Base-by-base conservation (phyloP, 2,888 invertebrate genomes). In the Lysandra coridon region DNA sequence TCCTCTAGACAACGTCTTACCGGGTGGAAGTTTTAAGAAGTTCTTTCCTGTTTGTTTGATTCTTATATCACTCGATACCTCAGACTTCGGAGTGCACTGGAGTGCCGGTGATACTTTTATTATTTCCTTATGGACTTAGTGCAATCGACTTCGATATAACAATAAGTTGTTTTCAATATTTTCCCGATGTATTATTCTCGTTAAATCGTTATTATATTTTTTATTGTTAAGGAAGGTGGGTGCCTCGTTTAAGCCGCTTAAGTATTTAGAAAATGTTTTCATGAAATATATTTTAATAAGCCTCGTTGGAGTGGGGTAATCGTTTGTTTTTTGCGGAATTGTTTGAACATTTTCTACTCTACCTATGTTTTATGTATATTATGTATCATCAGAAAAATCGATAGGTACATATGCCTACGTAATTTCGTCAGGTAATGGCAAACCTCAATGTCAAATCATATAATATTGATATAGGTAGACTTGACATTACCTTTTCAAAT, bases 61-160 rank as follows among this genome's bases (percentile, higher is more conserved):
- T 91, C 88, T 87, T 89, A 88, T 86, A 87, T 88, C 88, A 82
- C 84, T 81, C 87, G 89, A 89, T 90, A 89, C 88, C 86, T 83
- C 83, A 83, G 82, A 82, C 83, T 83, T 83, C 83, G 83, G 82
- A 82, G 84, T 83, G 83, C 83, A 85, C 83, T 88, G 84, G 87
- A 88, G 88, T 86, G 86, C 85, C 83, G 84, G 86, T 87, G 88
- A 91, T 91, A 90, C 91, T 91, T 91, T 90, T 92, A 91, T 92
- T 92, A 90, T 91, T 90, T 89, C 87, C 87, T 88, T 86, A 87
- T 86, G 84, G 85, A 88, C 86, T 89, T 87, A 84, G 84, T 85
- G 84, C 86, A 87, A 87, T 88, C 86, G 84, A 88, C 84, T 82
- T 82, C 79, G 79, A 79, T 78, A 80, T 79, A 80, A 79, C 78